Percentiles rank a stretch among this genome's conserved stretches.
phyloP scores from a whole-genome alignment of 2,797 vertebrate genomes.

The Amblyopsis hoosieri region DNA sequence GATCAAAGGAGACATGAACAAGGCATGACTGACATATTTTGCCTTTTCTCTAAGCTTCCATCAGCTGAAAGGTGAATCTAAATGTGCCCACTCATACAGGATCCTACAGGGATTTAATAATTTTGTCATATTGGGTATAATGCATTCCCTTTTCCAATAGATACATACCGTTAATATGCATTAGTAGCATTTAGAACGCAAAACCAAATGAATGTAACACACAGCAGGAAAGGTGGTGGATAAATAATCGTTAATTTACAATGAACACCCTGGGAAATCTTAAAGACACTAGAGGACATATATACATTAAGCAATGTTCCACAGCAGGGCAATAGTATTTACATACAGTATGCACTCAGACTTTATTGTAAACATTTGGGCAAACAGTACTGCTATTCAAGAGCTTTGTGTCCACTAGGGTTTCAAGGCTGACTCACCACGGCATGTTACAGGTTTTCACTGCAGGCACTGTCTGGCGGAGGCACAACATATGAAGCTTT shows the following conservation, averaged over 20 bases:
- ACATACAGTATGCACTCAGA: slow-evolving; percentile 5
- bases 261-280: neutral
- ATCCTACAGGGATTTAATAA: too few species aligned
- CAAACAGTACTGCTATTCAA: slow-evolving; percentile 4
- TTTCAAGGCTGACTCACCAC: slow-evolving; percentile 15
- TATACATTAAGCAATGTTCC: slow-evolving; percentile 11
- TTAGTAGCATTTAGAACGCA: too few species aligned
- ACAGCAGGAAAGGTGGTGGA: neutral
- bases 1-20: too few species aligned
- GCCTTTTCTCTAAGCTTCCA: too few species aligned
- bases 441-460: slow-evolving; percentile 11
- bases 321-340: neutral
- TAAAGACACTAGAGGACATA: neutral
- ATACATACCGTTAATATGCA: too few species aligned
- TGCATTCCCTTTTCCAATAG: too few species aligned
- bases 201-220: too few species aligned
- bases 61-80: too few species aligned
- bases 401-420: slow-evolving; percentile 13
- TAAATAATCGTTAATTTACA: neutral
- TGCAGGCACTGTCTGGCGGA: slow-evolving; percentile 18
- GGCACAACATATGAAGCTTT: neutral
- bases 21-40: too few species aligned
- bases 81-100: too few species aligned
- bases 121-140: too few species aligned
- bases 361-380: slow-evolving; percentile 63